A percentile compares a stretch with the other conserved stretches of the same genome.
These are phyloP conservation scores for Leucopternis melanops DNA, from an alignment of 2,113 vertebrate genomes.

Conservation along the genomic window DNA sequence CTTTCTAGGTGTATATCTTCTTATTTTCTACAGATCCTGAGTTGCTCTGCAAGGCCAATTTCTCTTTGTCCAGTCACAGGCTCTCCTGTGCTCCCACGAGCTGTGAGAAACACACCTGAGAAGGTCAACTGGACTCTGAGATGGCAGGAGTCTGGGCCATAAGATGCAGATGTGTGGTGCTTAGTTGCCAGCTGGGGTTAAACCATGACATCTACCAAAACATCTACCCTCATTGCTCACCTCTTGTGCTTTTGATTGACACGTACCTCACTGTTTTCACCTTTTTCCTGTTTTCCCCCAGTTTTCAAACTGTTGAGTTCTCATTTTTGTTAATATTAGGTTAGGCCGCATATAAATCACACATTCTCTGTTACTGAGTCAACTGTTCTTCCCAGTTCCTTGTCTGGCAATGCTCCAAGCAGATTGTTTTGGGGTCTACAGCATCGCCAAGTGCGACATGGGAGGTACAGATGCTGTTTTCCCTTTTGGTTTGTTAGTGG, in stretches of 20 bases:
- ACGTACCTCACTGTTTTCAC: fast-evolving
- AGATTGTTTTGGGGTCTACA: background rate
- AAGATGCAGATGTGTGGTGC: no score
- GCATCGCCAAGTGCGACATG: background rate
- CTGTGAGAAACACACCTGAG: no score
- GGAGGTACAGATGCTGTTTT: background rate
- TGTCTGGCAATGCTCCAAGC: background rate
- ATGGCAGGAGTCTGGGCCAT: no score
- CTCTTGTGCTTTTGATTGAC: background rate
- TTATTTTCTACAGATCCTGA: background rate
- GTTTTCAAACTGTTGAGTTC: background rate
- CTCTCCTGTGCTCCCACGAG: background rate
- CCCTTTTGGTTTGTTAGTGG: background rate
- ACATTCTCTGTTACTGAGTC: background rate
- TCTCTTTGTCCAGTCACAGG: background rate
- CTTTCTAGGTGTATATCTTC: background rate
- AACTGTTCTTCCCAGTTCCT: background rate
- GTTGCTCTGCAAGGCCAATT: background rate
- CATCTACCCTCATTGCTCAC: background rate
- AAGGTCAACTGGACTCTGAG: no score
- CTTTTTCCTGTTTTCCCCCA: fast-evolving
- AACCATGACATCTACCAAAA: background rate
- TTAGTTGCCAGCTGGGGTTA: no score
- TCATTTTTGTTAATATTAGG: background rate
- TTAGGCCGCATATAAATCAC: background rate